phyloP scores from a whole-genome alignment of 2,888 invertebrate genomes.

The Eristalinus aeneus region DNA sequence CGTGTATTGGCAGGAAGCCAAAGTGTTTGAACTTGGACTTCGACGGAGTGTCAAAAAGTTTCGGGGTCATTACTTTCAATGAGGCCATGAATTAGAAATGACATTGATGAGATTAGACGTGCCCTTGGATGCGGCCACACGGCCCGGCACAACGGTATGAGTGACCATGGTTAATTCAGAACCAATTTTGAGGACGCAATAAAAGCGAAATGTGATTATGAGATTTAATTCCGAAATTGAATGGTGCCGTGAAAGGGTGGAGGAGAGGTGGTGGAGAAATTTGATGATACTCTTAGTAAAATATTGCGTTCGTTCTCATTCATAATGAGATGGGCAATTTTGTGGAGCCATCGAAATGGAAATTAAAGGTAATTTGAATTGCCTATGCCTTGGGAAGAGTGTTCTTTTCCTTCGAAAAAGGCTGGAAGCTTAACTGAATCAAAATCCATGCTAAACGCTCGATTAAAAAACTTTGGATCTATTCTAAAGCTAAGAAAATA shows the following conservation, averaged over 20 bases:
- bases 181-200: not conserved
- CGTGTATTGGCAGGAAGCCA: constrained; percentile 15
- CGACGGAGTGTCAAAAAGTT: constrained; percentile 4
- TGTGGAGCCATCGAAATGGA: not conserved
- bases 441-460: too few relatives aligned
- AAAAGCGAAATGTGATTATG: not conserved
- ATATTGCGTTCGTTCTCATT: not conserved
- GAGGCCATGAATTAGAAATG: constrained; percentile 20
- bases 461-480: too few relatives aligned
- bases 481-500: too few relatives aligned
- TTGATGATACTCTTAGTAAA: not conserved
- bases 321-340: not conserved
- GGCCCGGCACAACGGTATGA: not conserved
- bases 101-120: constrained; percentile 18
- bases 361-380: not conserved
- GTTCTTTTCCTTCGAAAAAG: too few relatives aligned
- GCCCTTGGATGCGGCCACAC: not conserved
- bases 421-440: too few relatives aligned
- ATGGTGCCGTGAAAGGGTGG: not conserved
- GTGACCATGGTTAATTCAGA: not conserved
- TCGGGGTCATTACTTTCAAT: constrained; percentile 7
- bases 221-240: not conserved
- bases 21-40: constrained; percentile 20
- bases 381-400: too few relatives aligned
- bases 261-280: not conserved